phyloP scores from a whole-genome alignment of 1,140 invertebrate genomes.

The Sarcophaga bullata region DNA sequence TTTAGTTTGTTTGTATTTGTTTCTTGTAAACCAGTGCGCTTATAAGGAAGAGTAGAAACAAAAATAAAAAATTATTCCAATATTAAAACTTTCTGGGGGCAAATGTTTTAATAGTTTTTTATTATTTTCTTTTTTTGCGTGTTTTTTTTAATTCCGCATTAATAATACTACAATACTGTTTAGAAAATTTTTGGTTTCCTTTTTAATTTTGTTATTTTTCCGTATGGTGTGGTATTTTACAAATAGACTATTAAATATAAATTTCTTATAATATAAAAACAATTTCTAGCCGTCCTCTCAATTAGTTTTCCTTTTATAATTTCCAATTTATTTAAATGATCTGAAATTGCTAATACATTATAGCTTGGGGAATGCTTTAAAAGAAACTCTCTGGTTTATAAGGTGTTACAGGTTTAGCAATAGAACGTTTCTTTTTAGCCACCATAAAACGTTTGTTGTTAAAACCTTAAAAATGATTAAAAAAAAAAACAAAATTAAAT shows the following conservation, averaged over 20 bases:
- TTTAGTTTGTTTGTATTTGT: no score
- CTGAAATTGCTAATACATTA: background rate
- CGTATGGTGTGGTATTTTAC: slow-evolving; percentile 1
- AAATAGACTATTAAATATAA: background rate
- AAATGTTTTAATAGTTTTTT: background rate
- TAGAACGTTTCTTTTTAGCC: slow-evolving; percentile 62
- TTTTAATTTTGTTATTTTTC: no score
- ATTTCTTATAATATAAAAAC: slow-evolving; percentile 6
- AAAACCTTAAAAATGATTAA: slow-evolving; percentile 48
- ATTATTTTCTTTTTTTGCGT: background rate
- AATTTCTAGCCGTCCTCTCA: background rate
- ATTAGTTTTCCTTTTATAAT: slow-evolving; percentile 46
- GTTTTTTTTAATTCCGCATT: background rate
- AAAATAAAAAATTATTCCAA: no score
- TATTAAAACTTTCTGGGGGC: slow-evolving; percentile 31
- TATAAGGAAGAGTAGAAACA: no score
- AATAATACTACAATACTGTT: no score
- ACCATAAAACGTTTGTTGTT: slow-evolving; percentile 62
- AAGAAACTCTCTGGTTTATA: slow-evolving; percentile 56
- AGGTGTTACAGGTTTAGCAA: slow-evolving; percentile 43
- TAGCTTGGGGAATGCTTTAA: slow-evolving; percentile 45
- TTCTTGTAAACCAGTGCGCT: no score
- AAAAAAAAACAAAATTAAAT: slow-evolving; percentile 18
- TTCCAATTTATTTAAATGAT: slow-evolving; percentile 39
- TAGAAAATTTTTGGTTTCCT: background rate